Conservation (phyloP, 2,113 vertebrate species). For the Etheostoma spectabile region DNA sequence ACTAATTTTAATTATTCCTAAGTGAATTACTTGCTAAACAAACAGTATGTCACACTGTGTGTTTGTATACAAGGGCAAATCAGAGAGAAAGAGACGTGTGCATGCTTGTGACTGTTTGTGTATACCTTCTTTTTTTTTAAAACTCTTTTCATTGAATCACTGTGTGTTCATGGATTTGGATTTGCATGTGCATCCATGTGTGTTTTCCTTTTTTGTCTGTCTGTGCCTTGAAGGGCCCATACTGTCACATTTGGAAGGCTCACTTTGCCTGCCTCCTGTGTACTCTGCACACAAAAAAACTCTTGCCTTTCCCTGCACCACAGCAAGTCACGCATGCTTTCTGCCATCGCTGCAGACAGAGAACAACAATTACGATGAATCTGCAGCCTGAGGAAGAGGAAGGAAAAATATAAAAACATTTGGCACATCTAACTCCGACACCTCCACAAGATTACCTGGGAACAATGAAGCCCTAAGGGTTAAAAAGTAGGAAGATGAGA, state of each 20-base stretch:
- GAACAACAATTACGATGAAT: conserved; percentile 44
- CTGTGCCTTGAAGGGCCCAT: conserved; percentile 58
- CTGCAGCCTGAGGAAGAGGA: conserved; percentile 29
- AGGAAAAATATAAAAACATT: conserved; percentile 13
- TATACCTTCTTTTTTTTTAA: background rate
- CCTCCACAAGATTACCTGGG: conserved; percentile 47
- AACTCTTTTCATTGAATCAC: no score
- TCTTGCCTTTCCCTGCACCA: conserved; percentile 32
- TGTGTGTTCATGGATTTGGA: conserved; percentile 31
- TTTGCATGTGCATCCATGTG: conserved; percentile 54
- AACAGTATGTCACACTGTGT: conserved; percentile 11
- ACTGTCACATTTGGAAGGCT: conserved; percentile 61
- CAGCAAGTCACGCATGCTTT: conserved; percentile 55
- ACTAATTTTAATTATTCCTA: conserved; percentile 47
- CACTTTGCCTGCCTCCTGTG: conserved; percentile 52
- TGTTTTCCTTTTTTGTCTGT: conserved; percentile 46
- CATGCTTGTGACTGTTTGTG: background rate
- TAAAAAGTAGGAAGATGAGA: conserved; percentile 44
- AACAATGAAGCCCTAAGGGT: conserved; percentile 60
- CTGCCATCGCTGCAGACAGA: conserved; percentile 33
- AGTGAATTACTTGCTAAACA: conserved; percentile 44
- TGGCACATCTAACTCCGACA: conserved; percentile 51
- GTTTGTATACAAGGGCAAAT: background rate
- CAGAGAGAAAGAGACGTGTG: background rate
- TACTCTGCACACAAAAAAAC: conserved; percentile 38